Evolutionary conservation across 2,113 vertebrate species (phyloP).

Genomic region (Mus pahari): DNA sequence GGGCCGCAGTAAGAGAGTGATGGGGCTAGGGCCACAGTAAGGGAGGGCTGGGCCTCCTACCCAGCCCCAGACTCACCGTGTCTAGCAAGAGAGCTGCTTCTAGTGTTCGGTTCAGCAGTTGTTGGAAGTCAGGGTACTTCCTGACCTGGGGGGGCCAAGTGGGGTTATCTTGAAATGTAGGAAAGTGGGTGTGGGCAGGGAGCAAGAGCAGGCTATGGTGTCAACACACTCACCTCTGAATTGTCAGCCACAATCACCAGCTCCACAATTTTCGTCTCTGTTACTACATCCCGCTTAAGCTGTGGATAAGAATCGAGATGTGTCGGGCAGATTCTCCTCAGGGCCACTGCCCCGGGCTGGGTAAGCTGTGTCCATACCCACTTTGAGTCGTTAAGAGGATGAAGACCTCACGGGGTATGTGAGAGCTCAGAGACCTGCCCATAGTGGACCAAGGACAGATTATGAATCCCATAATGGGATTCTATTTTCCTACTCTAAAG

Average conservation of each 20-base stretch:
- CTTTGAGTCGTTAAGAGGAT: neutral
- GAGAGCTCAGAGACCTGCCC: neutral
- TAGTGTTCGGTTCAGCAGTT: conserved; percentile 89
- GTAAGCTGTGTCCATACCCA: neutral
- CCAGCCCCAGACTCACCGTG: conserved; percentile 86
- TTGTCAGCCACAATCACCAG: conserved; percentile 95
- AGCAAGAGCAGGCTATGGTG: accelerated
- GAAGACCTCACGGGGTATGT: neutral
- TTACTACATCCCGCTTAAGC: conserved; percentile 87
- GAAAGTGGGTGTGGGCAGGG: neutral
- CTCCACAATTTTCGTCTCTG: conserved; percentile 92
- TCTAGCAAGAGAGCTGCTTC: conserved; percentile 94
- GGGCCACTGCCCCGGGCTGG: neutral
- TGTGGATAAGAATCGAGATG: conserved; percentile 46
- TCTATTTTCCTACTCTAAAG: conserved; percentile 3
- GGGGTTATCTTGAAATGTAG: neutral
- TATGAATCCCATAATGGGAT: neutral
- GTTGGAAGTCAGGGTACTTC: conserved; percentile 87
- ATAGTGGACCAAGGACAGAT: neutral
- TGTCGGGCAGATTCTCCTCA: neutral
- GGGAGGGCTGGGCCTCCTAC: accelerated
- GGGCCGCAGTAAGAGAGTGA: neutral
- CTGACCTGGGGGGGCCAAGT: conserved; percentile 85
- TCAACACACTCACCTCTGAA: conserved; percentile 87
- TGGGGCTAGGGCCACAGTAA: accelerated